These are phyloP conservation scores for Sparus aurata DNA, from an alignment of 2,797 vertebrate genomes.

Conservation along the genomic window DNA sequence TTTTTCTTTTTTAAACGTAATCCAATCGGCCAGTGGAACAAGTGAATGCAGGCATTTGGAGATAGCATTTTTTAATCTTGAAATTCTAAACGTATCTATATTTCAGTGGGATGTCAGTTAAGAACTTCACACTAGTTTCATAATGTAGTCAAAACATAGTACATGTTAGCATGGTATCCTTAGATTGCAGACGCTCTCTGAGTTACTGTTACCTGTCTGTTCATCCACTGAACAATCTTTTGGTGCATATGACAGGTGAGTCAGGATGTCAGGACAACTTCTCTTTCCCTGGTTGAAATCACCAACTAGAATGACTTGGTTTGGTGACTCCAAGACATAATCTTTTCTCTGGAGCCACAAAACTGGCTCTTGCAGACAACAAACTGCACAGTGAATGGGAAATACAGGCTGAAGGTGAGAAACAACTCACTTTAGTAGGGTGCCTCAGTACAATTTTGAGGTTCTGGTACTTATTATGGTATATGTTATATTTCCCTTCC, in stretches of 20 bases:
- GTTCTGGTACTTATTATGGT: not conserved
- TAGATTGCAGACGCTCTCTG: not conserved
- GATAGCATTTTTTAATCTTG: conserved; percentile 4
- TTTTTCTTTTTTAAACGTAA: too few relatives aligned
- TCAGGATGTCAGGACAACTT: conserved; percentile 28
- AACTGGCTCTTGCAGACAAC: not conserved
- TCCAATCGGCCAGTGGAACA: too few relatives aligned
- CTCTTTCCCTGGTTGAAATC: conserved; percentile 23
- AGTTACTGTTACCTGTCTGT: not conserved
- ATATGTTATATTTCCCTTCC: not conserved
- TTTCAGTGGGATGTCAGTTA: not conserved
- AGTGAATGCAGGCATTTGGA: not conserved
- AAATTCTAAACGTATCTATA: not conserved
- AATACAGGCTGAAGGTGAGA: not conserved
- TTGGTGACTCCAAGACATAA: conserved; percentile 1
- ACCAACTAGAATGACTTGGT: conserved; percentile 28
- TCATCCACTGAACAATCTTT: conserved; percentile 22
- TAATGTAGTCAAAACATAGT: not conserved
- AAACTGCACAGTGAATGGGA: conserved; percentile 1
- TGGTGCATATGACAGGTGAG: not conserved
- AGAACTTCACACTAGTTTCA: conserved; percentile 1
- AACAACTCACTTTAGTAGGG: not conserved
- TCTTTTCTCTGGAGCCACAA: not conserved
- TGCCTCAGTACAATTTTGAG: not conserved
- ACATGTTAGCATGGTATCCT: not conserved